phyloP scores from a whole-genome alignment of 2,797 vertebrate species.

The Simalia tracyae region DNA sequence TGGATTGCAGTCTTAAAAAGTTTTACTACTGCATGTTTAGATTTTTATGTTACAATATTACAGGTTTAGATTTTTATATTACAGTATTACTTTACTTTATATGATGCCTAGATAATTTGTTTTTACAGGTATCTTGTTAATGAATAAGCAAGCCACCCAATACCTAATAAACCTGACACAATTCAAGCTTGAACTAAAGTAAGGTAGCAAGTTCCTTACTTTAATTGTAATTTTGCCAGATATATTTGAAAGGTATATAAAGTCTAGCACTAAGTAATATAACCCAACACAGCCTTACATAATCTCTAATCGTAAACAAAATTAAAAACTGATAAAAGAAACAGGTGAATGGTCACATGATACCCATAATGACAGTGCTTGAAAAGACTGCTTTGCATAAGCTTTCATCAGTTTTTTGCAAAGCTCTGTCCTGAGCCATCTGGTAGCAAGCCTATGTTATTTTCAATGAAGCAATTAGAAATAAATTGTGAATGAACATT shows the following conservation, averaged over 20 bases:
- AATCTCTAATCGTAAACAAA: constrained; percentile 19
- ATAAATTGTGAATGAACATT: background rate
- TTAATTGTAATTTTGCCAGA: background rate
- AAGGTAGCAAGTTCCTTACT: background rate
- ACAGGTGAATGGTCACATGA: constrained; percentile 8
- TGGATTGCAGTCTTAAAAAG: background rate
- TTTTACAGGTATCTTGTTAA: background rate
- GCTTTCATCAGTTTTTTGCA: background rate
- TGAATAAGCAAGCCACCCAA: background rate
- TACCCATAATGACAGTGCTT: background rate
- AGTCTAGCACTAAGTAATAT: background rate
- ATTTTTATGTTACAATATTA: too few species aligned
- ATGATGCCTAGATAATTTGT: background rate
- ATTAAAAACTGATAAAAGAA: constrained; percentile 4
- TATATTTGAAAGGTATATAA: background rate
- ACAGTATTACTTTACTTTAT: background rate
- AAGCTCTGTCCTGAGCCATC: constrained; percentile 2
- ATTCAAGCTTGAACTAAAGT: background rate
- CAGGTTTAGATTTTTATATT: background rate
- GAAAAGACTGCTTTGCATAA: background rate
- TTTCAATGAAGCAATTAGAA: background rate
- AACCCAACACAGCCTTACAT: background rate
- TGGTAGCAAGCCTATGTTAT: background rate
- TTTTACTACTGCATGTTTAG: background rate
- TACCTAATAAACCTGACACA: background rate